phyloP scores from a whole-genome alignment of 30 jellyfish, hydroid and myxozoan species.

The Chrysaora quinquecirrha region DNA sequence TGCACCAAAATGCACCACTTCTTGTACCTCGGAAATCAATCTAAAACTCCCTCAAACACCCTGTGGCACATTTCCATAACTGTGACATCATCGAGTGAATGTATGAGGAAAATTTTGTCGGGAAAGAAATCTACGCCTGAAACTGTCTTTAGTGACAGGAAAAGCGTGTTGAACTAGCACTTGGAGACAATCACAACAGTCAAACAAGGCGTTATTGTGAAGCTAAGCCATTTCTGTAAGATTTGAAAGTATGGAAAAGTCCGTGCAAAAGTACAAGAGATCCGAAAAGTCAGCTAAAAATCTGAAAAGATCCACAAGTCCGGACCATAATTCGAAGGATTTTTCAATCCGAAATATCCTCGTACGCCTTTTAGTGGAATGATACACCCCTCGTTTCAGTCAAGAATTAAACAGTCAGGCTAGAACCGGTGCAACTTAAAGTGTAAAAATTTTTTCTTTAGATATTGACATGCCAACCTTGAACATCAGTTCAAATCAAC shows the following conservation, averaged over 20 bases:
- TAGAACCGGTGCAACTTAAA: no score
- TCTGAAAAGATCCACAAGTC: not conserved
- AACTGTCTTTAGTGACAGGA: no score
- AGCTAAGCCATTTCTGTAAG: slow-evolving; percentile 9
- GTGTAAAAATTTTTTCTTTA: no score
- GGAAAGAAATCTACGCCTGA: no score
- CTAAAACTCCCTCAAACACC: no score
- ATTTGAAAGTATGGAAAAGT: not conserved
- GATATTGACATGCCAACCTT: not conserved
- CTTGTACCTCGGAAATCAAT: no score
- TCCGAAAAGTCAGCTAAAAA: slow-evolving; percentile 1
- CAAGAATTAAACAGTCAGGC: no score
- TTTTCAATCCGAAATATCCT: not conserved
- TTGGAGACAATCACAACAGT: not conserved
- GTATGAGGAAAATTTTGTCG: no score
- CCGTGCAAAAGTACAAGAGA: not conserved
- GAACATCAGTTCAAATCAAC: not conserved
- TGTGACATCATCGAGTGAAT: no score
- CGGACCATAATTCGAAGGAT: not conserved
- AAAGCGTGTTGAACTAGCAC: no score
- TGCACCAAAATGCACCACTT: no score
- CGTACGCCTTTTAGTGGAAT: not conserved
- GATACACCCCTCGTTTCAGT: not conserved
- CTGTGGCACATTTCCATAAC: no score
- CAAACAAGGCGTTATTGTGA: not conserved